Evolutionary conservation across 2,113 vertebrate genomes (phyloP), one percentile per base, ranked within the genome.

Genomic region (Scatophagus argus): DNA sequence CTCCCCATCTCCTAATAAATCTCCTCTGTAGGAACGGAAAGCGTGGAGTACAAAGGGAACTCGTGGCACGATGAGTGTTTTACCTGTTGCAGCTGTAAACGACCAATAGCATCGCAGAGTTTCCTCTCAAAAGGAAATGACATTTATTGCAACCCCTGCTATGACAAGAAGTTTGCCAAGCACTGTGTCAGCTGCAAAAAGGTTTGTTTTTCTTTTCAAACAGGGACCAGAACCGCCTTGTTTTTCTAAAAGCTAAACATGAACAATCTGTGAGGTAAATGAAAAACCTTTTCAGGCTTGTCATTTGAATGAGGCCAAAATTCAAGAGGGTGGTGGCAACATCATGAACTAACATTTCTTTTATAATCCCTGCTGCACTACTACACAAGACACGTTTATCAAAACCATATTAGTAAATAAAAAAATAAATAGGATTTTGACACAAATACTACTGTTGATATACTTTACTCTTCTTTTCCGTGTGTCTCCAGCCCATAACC

Each of bases 11-110:
- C 17, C 36, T 5, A 1, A n/a, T n/a, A n/a, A n/a, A n/a, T n/a
- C n/a, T 80, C 27, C 8, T 23, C 67, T 82, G 8, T 54, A 99
- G 98, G 97, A 82, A 93, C 95, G 67, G 96, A 97, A 87, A 99
- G 96, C 0, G 97, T 99, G 82, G 97, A 98, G 85, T 99, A 99
- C 93, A 99, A 99, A 94, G 96, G 96, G 34, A 96, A 94, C 69
- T 91, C 95, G 1, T 99, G 97, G 96, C 98, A 99, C 10, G 96
- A 99, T 6, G 96, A 98, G 39, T 99, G 98, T 55, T 99, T 99
- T 93, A 96, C 91, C 77, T 99, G 98, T 91, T 96, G 88, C 91
- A 91, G 94, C 89, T 99, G 97, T 92, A 97, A 97, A 89, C 88
- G 94, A 77, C 96, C 97, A 83, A 98, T 99, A 21, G 96, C 96